Evolutionary conservation across 92 coral and sea anemone genomes (phyloP).

Genomic region (Umimayanthus chanpuru): DNA sequence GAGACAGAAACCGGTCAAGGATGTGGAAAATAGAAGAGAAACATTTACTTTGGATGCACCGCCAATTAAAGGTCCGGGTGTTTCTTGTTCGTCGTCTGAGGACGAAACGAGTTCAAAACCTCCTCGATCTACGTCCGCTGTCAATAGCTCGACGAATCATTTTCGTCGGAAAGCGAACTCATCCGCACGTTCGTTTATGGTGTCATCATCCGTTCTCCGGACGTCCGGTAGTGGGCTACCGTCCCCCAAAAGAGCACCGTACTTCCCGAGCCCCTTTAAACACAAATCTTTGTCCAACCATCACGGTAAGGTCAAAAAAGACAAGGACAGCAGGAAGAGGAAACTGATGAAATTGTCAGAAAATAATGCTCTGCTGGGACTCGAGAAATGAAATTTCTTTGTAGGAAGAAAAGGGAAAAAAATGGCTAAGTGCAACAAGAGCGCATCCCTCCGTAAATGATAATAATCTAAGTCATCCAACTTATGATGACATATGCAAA

Average conservation of each 20-base stretch:
- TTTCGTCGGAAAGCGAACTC: slow-evolving; percentile 3
- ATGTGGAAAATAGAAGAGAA: slow-evolving; percentile 14
- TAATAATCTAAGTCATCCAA: background rate
- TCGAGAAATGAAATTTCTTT: background rate
- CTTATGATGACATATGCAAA: too few relatives aligned
- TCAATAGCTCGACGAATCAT: background rate
- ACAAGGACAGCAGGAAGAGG: slow-evolving; percentile 17
- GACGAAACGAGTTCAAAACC: slow-evolving; percentile 14
- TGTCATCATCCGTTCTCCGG: slow-evolving; percentile 12
- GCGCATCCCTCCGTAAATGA: background rate
- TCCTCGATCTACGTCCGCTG: background rate
- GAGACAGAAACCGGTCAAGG: background rate
- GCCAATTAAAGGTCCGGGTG: background rate
- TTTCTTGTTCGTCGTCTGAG: slow-evolving; percentile 8
- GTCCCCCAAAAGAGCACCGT: slow-evolving; percentile 20
- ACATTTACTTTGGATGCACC: slow-evolving; percentile 31
- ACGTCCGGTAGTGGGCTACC: slow-evolving; percentile 28
- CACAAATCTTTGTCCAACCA: slow-evolving; percentile 13
- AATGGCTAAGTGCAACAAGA: background rate
- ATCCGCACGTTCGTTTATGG: background rate
- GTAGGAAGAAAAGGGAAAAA: background rate
- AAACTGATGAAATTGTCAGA: slow-evolving; percentile 2
- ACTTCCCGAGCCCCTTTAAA: slow-evolving; percentile 40
- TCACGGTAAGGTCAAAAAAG: background rate
- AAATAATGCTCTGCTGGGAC: background rate